Base-by-base conservation (phyloP, 1,140 invertebrate species). In the Lutraria rhynchaena region DNA sequence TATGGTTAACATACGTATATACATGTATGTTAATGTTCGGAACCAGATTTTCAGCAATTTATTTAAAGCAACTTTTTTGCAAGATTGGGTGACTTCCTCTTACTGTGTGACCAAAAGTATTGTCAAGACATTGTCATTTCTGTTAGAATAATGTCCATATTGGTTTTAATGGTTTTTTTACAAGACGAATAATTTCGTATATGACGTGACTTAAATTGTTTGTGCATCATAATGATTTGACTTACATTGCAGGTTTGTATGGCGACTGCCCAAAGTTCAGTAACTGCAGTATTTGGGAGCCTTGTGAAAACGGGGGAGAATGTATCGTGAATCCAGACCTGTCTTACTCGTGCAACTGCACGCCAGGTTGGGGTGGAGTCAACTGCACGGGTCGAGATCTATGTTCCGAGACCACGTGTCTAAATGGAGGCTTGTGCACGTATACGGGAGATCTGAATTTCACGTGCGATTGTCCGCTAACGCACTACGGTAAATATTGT, bases 401-500 rank as follows among this genome's bases (percentile, higher is more conserved):
- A 5, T 90, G 89, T 65, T 22, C 31, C 4, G 31, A 49, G 3
- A 37, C 73, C 0, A 87, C 86, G 3, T 91, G 90, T 49, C 51
- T 73, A 24, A 91, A 91, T 69, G 69, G 37, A 13, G 88, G 88
- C 31, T 80, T 44, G 13, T 87, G 87, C 51, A 67, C 63, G 7
- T 85, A 57, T 53, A 29, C 53, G 3, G 81, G 81, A 7, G 73
- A 86, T 65, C 78, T 81, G 19, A 65, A 78, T 17, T 92, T 86
- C 80, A 80, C 55, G 2, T 93, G 93, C 81, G 37, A 67, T 0
- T 93, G 93, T 76, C 81, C 82, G 7, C 71, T 63, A 5, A 73
- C 88, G 9, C 92, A 86, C 82, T 89, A 90, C 67, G 92, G 93
- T 15, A 51, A 81, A 0, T 81, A 83, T 60, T 93, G 93, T 81